Evolutionary conservation across 2,113 vertebrate genomes (phyloP), one percentile per base, ranked within the genome.

Genomic region (Atlantisia rogersi): DNA sequence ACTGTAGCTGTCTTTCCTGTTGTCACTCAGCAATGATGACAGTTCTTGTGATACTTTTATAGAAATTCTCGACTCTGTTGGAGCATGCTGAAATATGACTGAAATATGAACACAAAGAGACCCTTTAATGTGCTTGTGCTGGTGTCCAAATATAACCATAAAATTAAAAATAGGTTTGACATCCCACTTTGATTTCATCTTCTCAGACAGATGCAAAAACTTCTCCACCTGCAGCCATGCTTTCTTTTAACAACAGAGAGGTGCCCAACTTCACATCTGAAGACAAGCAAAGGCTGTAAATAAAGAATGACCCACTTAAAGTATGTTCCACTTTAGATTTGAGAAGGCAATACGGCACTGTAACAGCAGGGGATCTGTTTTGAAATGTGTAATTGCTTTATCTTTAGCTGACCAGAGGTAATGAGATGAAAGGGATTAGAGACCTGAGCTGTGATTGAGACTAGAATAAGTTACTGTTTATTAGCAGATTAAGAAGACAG

Each of bases 391-490:
- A 96, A 92, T 56, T 85, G 26, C 46, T 86, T 85, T 58, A 70
- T 75, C 91, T 67, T 85, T 92, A 62, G 39, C 64, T 42, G 62
- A 92, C 69, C 63, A 75, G 48, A 35, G 32, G 40, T 64, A 91
- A 94, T 92, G 68, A 78, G 40, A 95, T 60, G 53, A 94, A 92
- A 84, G 39, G 52, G 32, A 92, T 83, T 65, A 93, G 15, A 92
- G n/a, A 55, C 48, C 35, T 35, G 35, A 89, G 40, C 65, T 85
- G 53, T 63, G 60, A 75, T 1, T 81, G 79, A 74, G 82, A 86
- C 69, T 6, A 62, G 52, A 90, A 68, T 53, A 82, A 63, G 58
- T 83, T 79, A 46, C 31, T 67, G 44, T 89, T 85, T 90, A 65
- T 59, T 53, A 67, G n/a, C 20, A 64, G 17, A 9, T 86, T 75